Evolutionary conservation across 2,888 invertebrate genomes (phyloP).

Genomic region (Masnerella sp.): DNA sequence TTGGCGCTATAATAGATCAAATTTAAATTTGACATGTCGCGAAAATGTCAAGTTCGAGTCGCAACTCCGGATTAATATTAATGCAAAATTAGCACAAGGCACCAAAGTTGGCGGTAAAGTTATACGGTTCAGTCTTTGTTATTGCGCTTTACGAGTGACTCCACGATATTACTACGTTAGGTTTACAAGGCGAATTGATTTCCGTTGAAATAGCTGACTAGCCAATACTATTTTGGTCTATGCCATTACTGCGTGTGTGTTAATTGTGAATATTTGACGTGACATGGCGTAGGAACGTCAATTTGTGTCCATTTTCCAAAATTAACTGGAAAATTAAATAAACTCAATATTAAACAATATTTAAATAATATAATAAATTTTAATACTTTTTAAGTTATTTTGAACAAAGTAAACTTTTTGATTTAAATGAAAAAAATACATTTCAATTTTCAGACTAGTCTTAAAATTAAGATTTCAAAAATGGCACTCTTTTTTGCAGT

Average conservation of each 20-base stretch:
- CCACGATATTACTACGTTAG: slow-evolving; percentile 26
- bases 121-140: slow-evolving; percentile 8
- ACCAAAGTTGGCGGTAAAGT: slow-evolving; percentile 17
- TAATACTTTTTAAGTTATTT: no score
- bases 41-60: not conserved
- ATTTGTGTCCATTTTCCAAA: no score
- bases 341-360: no score
- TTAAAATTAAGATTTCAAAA: no score
- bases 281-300: no score
- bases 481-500: no score
- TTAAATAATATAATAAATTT: no score
- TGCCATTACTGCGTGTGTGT: slow-evolving; percentile 17
- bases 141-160: slow-evolving; percentile 25
- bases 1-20: no score
- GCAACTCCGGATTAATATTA: slow-evolving; percentile 29
- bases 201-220: slow-evolving; percentile 29
- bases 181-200: slow-evolving; percentile 36
- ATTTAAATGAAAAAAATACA: no score
- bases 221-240: slow-evolving; percentile 22
- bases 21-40: not conserved
- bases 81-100: slow-evolving; percentile 21
- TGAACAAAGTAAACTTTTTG: no score
- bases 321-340: no score
- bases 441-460: no score
- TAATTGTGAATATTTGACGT: slow-evolving; percentile 25